These are phyloP conservation scores for Pseudomyrmex sp. DNA, from an alignment of 1,140 invertebrate genomes.

Conservation along the genomic window DNA sequence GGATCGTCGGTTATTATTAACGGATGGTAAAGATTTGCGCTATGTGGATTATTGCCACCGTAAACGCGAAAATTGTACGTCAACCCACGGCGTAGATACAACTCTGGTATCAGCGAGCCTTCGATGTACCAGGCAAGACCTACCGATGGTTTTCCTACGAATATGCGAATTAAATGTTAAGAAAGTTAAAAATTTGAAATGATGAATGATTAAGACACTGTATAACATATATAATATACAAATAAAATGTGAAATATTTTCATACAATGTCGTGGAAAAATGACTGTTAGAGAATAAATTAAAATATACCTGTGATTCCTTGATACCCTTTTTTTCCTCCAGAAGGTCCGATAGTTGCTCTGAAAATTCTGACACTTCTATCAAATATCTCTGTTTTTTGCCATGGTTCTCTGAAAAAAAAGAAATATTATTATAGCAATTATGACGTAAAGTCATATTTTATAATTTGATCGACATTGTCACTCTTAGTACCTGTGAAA, in stretches of 20 bases:
- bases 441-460: background rate
- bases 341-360: constrained; percentile 92
- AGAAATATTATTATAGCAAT: background rate
- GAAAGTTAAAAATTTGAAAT: too few species aligned
- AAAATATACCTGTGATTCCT: constrained; percentile 88
- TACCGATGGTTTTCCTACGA: constrained; percentile 86
- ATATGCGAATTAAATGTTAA: background rate
- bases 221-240: too few species aligned
- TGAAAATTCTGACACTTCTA: constrained; percentile 91
- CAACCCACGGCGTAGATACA: constrained; percentile 94
- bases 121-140: constrained; percentile 94
- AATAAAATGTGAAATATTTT: too few species aligned
- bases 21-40: constrained; percentile 95
- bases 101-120: constrained; percentile 93
- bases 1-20: constrained; percentile 96
- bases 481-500: constrained; percentile 68
- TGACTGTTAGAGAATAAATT: background rate
- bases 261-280: background rate
- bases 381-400: constrained; percentile 92
- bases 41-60: constrained; percentile 96
- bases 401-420: constrained; percentile 88
- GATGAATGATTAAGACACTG: too few species aligned
- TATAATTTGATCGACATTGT: background rate
- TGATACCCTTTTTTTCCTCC: constrained; percentile 92
- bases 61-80: constrained; percentile 93